Evolutionary conservation across 2,888 invertebrate genomes (phyloP).

Genomic region (Hirtodrosophila cameraria): DNA sequence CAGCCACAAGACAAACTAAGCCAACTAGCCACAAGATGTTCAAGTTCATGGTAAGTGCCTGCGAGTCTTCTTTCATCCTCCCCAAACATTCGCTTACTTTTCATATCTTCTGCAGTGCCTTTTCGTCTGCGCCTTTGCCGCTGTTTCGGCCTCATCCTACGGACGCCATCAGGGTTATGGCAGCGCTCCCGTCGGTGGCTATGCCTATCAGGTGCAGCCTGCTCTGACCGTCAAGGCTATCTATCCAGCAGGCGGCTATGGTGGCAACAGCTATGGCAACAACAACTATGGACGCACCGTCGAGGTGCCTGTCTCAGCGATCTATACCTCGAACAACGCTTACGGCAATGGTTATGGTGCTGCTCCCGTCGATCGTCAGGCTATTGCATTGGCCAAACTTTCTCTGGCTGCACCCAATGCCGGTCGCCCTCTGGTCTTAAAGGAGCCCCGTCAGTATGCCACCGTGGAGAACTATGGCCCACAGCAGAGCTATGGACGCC

Average conservation of each 20-base stretch:
- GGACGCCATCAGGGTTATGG: constrained; percentile 35
- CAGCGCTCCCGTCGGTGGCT: constrained; percentile 51
- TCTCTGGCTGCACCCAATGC: constrained; percentile 61
- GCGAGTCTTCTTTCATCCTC: constrained; percentile 17
- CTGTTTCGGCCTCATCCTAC: constrained; percentile 56
- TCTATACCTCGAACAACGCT: constrained; percentile 29
- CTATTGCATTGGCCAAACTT: constrained; percentile 62
- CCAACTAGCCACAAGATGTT: constrained; percentile 56
- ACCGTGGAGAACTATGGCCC: constrained; percentile 29
- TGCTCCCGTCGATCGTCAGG: constrained; percentile 57
- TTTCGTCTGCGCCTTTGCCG: constrained; percentile 65
- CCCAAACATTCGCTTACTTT: constrained; percentile 6
- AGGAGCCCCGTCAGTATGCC: constrained; percentile 35
- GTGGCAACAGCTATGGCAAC: constrained; percentile 37
- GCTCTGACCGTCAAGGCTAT: constrained; percentile 64
- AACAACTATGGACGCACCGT: constrained; percentile 38
- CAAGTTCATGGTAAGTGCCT: constrained; percentile 69
- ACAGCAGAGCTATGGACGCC: constrained; percentile 34
- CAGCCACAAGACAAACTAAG: constrained; percentile 57
- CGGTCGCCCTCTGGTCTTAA: constrained; percentile 49
- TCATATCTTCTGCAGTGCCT: constrained; percentile 48
- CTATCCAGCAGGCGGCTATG: constrained; percentile 52
- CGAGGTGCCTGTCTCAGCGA: constrained; percentile 48
- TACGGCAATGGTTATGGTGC: constrained; percentile 50
- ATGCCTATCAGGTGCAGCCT: constrained; percentile 70